Evolutionary conservation across 1,140 invertebrate species (phyloP), one percentile per base, ranked within the genome.

Genomic region (Wiebesia pumilae): DNA sequence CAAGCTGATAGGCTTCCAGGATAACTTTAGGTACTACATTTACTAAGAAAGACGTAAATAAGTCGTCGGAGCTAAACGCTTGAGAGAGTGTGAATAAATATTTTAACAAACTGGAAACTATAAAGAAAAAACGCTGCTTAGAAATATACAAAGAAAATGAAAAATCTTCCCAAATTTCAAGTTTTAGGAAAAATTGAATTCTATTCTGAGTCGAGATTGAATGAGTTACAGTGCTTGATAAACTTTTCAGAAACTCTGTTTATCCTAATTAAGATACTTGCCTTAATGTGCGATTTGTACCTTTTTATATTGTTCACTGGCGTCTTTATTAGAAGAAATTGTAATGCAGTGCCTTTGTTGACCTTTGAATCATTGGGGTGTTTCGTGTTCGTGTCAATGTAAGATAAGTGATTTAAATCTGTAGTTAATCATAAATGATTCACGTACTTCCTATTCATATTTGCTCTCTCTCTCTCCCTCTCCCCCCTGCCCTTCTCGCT

Each of bases 1-100:
- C 91, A 92, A 93, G 92, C 91, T 92, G 90, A 92, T 92, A 93
- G 92, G 92, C 93, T 93, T 93, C 93, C 93, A 93, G 90, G 92
- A 91, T 92, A 92, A 93, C 90, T 93, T 93, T 91, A 92, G 91
- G 89, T 92, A 92, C 91, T 93, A 91, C 90, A 90, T 91, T 91
- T 91, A 90, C 86, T 90, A 91, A 89, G 89, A 85, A 87, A 90
- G 83, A 91, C 87, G 86, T 77, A 88, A 84, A 89, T 87, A 89
- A 89, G 85, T 84, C 82, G 87, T 89, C 87, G 88, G 90, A 92
- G 87, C 89, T 90, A 90, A 91, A 89, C 86, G 91, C 90, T 91
- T 91, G 90, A 91, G 89, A 87, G 82, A 91, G 90, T 92, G 91
- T 93, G 92, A 91, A 93, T 92, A 92, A 93, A 90, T 92, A 93